Conservation (phyloP, 2,797 vertebrate genomes). For the Agapornis canus region DNA sequence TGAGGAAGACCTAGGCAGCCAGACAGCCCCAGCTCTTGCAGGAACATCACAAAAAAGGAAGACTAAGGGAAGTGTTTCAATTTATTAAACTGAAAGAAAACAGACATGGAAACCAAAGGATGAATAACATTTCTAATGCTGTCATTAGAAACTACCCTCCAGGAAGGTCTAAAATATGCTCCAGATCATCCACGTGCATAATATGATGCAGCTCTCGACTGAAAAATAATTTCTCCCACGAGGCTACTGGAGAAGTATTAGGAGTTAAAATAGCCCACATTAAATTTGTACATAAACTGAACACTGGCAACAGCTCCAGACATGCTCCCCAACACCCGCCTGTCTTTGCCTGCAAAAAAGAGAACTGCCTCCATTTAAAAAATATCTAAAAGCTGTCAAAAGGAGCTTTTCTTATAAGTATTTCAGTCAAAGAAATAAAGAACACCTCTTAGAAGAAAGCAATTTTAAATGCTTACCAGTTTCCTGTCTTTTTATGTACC, state of each 20-base stretch:
- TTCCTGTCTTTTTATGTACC: neutral
- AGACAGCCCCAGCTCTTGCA: neutral
- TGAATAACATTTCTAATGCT: neutral
- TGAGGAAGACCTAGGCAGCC: neutral
- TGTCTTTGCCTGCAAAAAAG: neutral
- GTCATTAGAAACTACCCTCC: conserved; percentile 1
- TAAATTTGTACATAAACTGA: neutral
- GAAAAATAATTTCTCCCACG: conserved; percentile 7
- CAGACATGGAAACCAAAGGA: neutral
- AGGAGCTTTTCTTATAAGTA: neutral
- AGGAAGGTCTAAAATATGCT: conserved; percentile 12
- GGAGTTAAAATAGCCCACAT: neutral
- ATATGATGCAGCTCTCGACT: neutral
- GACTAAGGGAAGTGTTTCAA: neutral
- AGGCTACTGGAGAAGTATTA: neutral
- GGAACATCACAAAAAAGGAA: neutral
- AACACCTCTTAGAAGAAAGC: neutral
- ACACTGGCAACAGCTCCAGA: neutral
- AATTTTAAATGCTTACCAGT: neutral
- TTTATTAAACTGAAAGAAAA: neutral
- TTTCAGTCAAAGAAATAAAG: neutral
- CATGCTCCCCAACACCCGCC: neutral
- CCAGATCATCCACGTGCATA: neutral
- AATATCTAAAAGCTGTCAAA: neutral
- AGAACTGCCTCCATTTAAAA: neutral